These are phyloP conservation scores for Limosa lapponica DNA, from an alignment of 2,797 vertebrate genomes.

Conservation along the genomic window DNA sequence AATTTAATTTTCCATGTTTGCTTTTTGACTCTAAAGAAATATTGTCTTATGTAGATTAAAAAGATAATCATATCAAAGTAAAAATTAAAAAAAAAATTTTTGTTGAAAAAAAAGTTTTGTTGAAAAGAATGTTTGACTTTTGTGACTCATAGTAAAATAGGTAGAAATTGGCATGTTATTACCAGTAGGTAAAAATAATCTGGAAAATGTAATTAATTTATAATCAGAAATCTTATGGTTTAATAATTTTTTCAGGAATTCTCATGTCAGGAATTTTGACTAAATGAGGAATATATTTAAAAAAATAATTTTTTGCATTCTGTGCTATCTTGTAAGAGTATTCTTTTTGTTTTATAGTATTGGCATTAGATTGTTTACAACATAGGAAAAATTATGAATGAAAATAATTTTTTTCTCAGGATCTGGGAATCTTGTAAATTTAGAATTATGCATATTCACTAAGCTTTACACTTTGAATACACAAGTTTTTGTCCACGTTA, in stretches of 20 bases:
- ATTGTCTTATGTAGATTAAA: background rate
- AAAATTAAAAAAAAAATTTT: background rate
- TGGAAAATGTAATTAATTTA: background rate
- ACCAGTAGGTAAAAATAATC: background rate
- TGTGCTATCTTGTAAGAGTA: background rate
- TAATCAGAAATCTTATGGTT: background rate
- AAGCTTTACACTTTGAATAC: background rate
- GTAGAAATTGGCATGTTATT: background rate
- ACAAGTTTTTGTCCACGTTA: background rate
- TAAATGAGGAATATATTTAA: background rate
- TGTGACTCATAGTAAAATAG: background rate
- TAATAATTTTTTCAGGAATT: background rate
- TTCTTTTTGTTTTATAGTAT: background rate
- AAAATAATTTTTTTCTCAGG: background rate
- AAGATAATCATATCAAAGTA: background rate
- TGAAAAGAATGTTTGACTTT: background rate
- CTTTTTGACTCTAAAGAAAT: background rate
- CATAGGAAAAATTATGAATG: background rate
- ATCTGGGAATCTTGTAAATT: background rate
- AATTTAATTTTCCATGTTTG: background rate
- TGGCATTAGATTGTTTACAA: background rate
- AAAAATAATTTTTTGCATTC: background rate
- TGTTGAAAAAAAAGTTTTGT: background rate
- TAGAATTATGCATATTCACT: background rate
- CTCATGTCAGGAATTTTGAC: background rate